These are phyloP conservation scores for Stomatorhinus walkeri DNA, from an alignment of 2,797 vertebrate species.

Conservation along the genomic window DNA sequence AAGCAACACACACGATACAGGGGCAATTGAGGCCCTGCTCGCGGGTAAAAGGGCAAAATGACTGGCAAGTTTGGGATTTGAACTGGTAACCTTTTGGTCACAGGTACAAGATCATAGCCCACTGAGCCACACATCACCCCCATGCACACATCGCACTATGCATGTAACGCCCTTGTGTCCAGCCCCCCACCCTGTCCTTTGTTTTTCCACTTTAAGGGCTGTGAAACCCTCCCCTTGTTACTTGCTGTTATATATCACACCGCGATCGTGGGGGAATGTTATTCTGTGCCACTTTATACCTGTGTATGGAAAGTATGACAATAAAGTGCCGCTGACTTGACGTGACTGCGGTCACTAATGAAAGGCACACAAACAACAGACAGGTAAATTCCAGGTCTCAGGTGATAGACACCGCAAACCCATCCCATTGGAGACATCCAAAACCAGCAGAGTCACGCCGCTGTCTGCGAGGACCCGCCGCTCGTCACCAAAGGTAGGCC, in stretches of 20 bases:
- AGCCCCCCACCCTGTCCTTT: neutral
- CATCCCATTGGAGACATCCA: conserved; percentile 2
- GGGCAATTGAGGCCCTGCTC: neutral
- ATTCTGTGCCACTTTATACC: neutral
- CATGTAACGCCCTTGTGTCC: neutral
- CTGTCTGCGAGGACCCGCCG: conserved; percentile 31
- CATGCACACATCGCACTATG: neutral
- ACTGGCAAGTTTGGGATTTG: neutral
- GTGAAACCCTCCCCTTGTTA: neutral
- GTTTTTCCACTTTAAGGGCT: neutral
- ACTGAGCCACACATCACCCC: neutral
- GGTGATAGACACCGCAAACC: neutral
- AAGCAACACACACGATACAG: neutral
- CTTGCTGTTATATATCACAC: neutral
- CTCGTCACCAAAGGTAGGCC: conserved; percentile 29
- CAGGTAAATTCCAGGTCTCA: conserved; percentile 1
- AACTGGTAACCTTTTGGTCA: neutral
- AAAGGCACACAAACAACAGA: neutral
- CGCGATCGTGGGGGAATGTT: neutral
- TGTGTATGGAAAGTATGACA: neutral
- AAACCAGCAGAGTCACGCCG: conserved; percentile 15
- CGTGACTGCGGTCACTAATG: neutral
- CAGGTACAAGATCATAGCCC: neutral
- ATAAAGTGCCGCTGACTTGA: neutral
- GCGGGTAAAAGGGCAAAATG: neutral